phyloP scores from a whole-genome alignment of 2,888 invertebrate species.

The Neoitamus cyanurus region DNA sequence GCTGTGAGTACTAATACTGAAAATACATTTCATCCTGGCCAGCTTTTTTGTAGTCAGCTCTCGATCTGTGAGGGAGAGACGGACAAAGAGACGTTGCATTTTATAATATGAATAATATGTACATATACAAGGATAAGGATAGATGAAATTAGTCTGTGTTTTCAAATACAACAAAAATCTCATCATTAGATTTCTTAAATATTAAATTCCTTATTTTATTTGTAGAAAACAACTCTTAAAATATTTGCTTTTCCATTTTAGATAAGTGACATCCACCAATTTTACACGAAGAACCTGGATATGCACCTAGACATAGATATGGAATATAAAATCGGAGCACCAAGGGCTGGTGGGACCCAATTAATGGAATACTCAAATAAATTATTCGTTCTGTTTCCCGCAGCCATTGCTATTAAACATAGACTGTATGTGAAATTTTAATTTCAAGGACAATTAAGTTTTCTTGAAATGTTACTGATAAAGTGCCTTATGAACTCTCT shows the following conservation, averaged over 20 bases:
- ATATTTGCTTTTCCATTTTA: slow-evolving; percentile 59
- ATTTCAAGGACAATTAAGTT: background rate
- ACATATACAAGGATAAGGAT: too few relatives aligned
- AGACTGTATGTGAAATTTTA: background rate
- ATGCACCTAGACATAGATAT: slow-evolving; percentile 65
- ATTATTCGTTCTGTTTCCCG: background rate
- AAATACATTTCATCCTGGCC: too few relatives aligned
- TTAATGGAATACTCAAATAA: background rate
- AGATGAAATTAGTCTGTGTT: background rate
- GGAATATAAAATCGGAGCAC: slow-evolving; percentile 66
- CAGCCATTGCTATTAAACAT: background rate
- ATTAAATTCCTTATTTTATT: background rate
- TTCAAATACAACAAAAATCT: background rate
- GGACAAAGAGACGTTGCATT: too few relatives aligned
- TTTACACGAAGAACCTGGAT: slow-evolving; percentile 75
- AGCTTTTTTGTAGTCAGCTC: too few relatives aligned
- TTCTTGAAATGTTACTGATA: slow-evolving; percentile 35
- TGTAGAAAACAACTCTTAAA: background rate
- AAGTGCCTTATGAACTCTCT: slow-evolving; percentile 33
- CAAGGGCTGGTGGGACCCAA: slow-evolving; percentile 51
- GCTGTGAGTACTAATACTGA: too few relatives aligned
- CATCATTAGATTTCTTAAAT: too few relatives aligned
- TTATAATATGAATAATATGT: too few relatives aligned
- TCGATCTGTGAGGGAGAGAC: too few relatives aligned
- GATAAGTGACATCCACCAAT: slow-evolving; percentile 80